Percentiles rank a stretch among this genome's conserved stretches.
Evolutionary conservation across 2,113 vertebrate species (phyloP).

Genomic region (Oryzias javanicus): DNA sequence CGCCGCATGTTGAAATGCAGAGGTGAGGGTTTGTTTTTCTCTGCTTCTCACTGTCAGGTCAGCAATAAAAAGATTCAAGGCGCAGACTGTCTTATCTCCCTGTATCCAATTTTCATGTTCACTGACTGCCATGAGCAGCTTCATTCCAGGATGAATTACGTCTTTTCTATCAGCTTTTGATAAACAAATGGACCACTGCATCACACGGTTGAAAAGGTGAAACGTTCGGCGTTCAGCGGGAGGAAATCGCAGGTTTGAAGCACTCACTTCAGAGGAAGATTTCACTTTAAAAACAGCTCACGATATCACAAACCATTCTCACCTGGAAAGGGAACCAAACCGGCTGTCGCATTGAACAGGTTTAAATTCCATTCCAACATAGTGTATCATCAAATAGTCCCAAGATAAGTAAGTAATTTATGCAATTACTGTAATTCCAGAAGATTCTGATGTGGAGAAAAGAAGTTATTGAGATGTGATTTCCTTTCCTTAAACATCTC

Average conservation of each 20-base stretch:
- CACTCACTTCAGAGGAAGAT: conserved; percentile 34
- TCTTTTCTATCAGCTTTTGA: conserved; percentile 75
- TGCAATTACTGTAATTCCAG: too few species aligned
- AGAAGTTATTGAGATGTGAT: too few species aligned
- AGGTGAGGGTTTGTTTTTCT: conserved; percentile 29
- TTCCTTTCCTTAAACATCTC: too few species aligned
- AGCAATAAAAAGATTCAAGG: conserved; percentile 71
- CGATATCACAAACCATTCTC: conserved; percentile 18
- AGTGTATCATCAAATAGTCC: too few species aligned
- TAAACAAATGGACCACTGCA: conserved; percentile 74
- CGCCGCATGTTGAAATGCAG: conserved; percentile 46
- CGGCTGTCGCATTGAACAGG: conserved; percentile 25
- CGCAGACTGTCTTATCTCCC: conserved; percentile 79
- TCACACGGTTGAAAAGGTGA: conserved; percentile 52
- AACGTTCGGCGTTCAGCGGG: conserved; percentile 49
- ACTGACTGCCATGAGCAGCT: conserved; percentile 75
- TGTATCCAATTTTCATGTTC: conserved; percentile 82
- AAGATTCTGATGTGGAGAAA: too few species aligned
- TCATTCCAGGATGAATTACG: conserved; percentile 76
- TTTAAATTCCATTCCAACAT: neutral
- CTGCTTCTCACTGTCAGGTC: conserved; percentile 56
- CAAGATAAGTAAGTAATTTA: too few species aligned
- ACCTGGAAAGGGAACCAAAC: conserved; percentile 9
- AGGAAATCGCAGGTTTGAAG: conserved; percentile 64
- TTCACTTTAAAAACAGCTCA: conserved; percentile 45